Base-by-base conservation (phyloP, 2,797 vertebrate species). In the Sebastes iracundus region DNA sequence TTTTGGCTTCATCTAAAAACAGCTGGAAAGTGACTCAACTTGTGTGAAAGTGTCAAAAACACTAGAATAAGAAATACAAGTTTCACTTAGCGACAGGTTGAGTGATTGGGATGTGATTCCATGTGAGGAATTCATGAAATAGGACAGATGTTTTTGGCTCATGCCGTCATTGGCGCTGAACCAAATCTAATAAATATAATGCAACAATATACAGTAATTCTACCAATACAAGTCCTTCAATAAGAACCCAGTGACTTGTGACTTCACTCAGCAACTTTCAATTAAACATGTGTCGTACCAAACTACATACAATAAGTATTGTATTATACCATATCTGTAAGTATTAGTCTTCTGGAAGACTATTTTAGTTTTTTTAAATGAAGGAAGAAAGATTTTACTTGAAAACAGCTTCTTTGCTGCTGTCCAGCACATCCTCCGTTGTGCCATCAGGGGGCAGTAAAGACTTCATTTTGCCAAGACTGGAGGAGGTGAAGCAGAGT, bases 371-470 rank as follows among this genome's bases (percentile, higher is more conserved):
- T 42, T 46, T 27, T 52, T 52, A 52, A 52, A 52, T 52, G 1
- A 16, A 6, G 10, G 10, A 35, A 27, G 12, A 28, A 32, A 4
- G 22, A 49, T 70, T 72, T 68, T 16, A 72, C 61, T 72, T 71
- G 53, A 67, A 33, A 23, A 16, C 13, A 2, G 5, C 53, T 3
- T 42, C 55, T 4, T 33, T 32, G 25, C 22, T 71, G 20, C 63
- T 4, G 63, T 46, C 4, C 23, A 38, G 2, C 27, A 68, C 33
- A 0, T 80, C 20, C 1, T 13, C 14, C 2, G 5, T 20, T 77
- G 10, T 30, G 35, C 86, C 93, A 90, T 0, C 18, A 87, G 87
- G 89, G 52, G 89, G 88, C 90, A 76, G 81, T 18, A 81, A 6
- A 83, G 61, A 23, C 74, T 25, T 38, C 2, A 6, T 60, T 56